Conservation (phyloP, 64 coral and sea anemone species). For the Porites lutea region DNA sequence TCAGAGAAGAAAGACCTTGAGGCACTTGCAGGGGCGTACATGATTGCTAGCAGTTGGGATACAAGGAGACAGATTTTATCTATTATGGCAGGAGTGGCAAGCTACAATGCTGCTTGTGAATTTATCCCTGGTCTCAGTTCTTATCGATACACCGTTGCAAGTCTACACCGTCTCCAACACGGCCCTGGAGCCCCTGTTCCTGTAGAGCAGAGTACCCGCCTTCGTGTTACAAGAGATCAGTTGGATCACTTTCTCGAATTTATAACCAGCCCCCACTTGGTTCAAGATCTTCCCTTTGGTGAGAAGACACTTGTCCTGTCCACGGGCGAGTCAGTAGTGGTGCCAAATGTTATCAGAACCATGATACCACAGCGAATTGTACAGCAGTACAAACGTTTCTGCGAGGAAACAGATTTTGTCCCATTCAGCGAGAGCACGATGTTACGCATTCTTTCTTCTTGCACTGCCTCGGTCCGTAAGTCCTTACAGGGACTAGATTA, state of each 20-base stretch:
- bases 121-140: neutral
- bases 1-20: neutral
- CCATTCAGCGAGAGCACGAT: slow-evolving; percentile 4
- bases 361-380: neutral
- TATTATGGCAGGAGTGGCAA: neutral
- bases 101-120: neutral
- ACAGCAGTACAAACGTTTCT: neutral
- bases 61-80: neutral
- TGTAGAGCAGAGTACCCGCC: neutral
- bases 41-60: slow-evolving; percentile 9
- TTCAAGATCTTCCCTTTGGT: neutral
- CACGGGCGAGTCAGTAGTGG: neutral
- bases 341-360: neutral
- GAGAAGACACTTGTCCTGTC: neutral
- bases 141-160: slow-evolving; percentile 1
- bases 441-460: neutral
- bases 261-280: neutral
- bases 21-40: neutral
- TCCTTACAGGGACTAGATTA: neutral
- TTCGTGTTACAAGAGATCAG: neutral
- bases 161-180: neutral
- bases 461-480: neutral
- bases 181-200: neutral
- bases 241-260: neutral
- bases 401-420: neutral